Evolutionary conservation across 1,140 invertebrate species (phyloP), one percentile per base, ranked within the genome.

Genomic region (Laupala kohalensis): DNA sequence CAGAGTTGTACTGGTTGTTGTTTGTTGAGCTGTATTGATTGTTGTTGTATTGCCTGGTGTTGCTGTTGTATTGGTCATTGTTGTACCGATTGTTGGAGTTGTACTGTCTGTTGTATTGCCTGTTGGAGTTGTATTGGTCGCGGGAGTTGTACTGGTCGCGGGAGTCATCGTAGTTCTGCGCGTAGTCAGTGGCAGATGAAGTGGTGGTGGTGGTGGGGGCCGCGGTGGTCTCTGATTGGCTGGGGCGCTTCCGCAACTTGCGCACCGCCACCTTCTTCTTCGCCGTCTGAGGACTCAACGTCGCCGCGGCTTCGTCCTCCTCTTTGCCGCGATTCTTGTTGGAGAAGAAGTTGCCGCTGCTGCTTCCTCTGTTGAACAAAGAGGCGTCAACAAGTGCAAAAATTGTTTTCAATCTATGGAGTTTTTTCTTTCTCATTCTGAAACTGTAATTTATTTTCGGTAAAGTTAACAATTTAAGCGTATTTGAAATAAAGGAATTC

Each of bases 341-440:
- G 75, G 85, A 87, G 73, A 86, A 87, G 78, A 88, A 90, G 76
- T 89, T 88, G 5, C 87, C 87, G 29, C 86, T 90, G 75, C 87
- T 87, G 25, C 86, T 88, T 9, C 86, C 85, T 26, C 78, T 78
- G 74, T 63, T 64, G 19, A 53, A 53, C 37, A 53, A 53, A 53
- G 4, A n/a, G n/a, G n/a, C n/a, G n/a, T n/a, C n/a, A n/a, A n/a
- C n/a, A n/a, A n/a, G n/a, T n/a, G n/a, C n/a, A n/a, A n/a, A n/a
- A n/a, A n/a, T n/a, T n/a, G n/a, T n/a, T n/a, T n/a, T n/a, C n/a
- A n/a, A n/a, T n/a, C n/a, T n/a, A n/a, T n/a, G n/a, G n/a, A n/a
- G n/a, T n/a, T n/a, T n/a, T n/a, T n/a, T n/a, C n/a, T n/a, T n/a
- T n/a, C n/a, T n/a, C n/a, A n/a, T n/a, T n/a, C n/a, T n/a, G n/a